Base-by-base conservation (phyloP, 2,797 vertebrate genomes). In the Dermochelys coriacea region DNA sequence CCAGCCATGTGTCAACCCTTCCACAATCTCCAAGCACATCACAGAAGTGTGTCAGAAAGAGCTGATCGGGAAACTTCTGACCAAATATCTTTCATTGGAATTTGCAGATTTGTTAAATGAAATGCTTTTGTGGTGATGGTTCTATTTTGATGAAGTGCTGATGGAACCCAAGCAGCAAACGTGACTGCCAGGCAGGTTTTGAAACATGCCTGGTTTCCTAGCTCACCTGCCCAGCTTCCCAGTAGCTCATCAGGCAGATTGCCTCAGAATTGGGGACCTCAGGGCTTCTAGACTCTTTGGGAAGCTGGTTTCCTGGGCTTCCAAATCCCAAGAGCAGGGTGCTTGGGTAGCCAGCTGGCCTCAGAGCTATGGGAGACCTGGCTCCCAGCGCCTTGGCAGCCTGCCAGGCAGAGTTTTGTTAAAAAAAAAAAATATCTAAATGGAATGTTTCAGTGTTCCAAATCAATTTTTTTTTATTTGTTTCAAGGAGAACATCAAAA, bases 341-440 rank as follows among this genome's bases (percentile, higher is more conserved):
- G 4, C 12, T 87, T 80, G 2, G 1, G 55, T 49, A 88, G 80
- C 92, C 90, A 95, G 91, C 93, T 94, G 95, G 89, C 85, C 5
- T 0, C 5, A 31, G 55, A 77, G 82, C 91, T 75, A 50, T 0
- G 1, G 86, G 64, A 29, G 86, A 92, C 88, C 84, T 59, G 90
- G 74, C 82, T 89, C 82, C 93, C 31, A 85, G 51, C 29, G 92
- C 59, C 82, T 83, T 96, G 94, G 93, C 93, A 89, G 34, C 34
- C 61, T n/a, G 31, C 34, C 61, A 64, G 34, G 61, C 16, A 19
- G 34, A n/a, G 16, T 64, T n/a, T 64, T 64, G 61, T 64, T 64
- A 10, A n/a, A 64, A n/a, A 55, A 21, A n/a, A 64, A n/a, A n/a
- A 15, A 61, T 15, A 64, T 18, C 61, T 31, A 34, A 64, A n/a